Percentiles rank a stretch among this genome's conserved stretches.
These are phyloP conservation scores for Leucoraja ocellata DNA, from an alignment of 2,797 vertebrate genomes.

Conservation along the genomic window DNA sequence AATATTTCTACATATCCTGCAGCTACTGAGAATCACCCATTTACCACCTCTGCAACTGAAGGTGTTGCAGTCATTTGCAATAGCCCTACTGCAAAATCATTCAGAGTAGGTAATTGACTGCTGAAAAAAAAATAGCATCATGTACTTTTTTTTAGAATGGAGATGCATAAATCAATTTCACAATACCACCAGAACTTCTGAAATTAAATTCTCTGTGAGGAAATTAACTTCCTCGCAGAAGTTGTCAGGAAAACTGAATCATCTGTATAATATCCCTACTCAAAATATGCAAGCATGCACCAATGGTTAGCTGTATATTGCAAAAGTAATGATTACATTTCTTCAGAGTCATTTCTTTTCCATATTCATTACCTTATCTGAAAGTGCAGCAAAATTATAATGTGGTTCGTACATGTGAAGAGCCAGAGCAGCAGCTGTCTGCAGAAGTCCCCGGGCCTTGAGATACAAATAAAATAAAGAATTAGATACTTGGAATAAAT, in stretches of 20 bases:
- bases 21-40: background rate
- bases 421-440: slow-evolving; percentile 80
- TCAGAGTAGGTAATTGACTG: background rate
- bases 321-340: background rate
- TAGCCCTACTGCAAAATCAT: background rate
- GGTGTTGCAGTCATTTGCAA: background rate
- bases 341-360: background rate
- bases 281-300: background rate
- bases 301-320: background rate
- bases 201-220: background rate
- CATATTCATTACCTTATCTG: slow-evolving; percentile 74
- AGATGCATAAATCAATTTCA: background rate
- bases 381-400: slow-evolving; percentile 82
- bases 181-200: background rate
- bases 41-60: background rate
- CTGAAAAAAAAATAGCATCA: background rate
- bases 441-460: slow-evolving; percentile 87
- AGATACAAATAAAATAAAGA: slow-evolving; percentile 41
- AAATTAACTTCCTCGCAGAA: background rate
- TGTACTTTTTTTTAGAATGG: too few relatives aligned
- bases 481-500: background rate
- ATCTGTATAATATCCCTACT: background rate
- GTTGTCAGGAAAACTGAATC: background rate
- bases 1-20: background rate
- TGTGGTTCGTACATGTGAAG: slow-evolving; percentile 94